Base-by-base conservation (phyloP, 2,113 vertebrate species). In the Heptranchias perlo region DNA sequence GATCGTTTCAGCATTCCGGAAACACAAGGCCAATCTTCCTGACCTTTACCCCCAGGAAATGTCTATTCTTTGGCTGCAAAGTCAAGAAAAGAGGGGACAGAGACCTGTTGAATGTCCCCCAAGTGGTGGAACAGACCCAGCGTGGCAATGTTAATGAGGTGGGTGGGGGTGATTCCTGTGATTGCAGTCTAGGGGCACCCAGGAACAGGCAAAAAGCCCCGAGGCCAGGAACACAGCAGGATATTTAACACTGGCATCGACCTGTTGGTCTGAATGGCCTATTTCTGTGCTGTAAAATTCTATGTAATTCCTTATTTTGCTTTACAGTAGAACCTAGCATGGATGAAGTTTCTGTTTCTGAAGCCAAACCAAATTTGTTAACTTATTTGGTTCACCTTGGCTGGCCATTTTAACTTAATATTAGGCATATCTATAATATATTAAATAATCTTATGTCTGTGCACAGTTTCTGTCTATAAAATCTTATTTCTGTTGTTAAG, bases 21-120 rank as follows among this genome's bases (percentile, higher is more conserved):
- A 93, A 93, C 89, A 93, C n/a, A 93, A 93, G 89, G 39, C 31
- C 58, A 62, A 93, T 23, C 58, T 93, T 93, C 61, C 61, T 93
- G 89, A 64, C 89, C 89, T 93, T 93, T 93, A 64, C 16, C 89
- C 84, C 23, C 10, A 35, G 13, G n/a, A 62, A 93, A 93, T 39
- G 58, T 39, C 89, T 93, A 61, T 62, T 93, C 89, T 62, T 93
- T 93, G 35, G 89, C 18, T 62, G 52, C 31, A 7, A 91, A 92
- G 35, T 92, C 87, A 92, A 13, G 54, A 25, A 18, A 39, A 61
- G 44, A 23, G 58, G 10, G 58, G 35, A 61, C 89, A 64, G 58
- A 64, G 89, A n/a, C 10, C 89, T 39, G 58, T 62, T 92, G 61
- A 39, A 62, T 23, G 35, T 62, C 10, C 14, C n/a, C 35, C n/a